These are phyloP conservation scores for Drosophila demipolita DNA, from an alignment of 2,888 invertebrate species.

Conservation along the genomic window DNA sequence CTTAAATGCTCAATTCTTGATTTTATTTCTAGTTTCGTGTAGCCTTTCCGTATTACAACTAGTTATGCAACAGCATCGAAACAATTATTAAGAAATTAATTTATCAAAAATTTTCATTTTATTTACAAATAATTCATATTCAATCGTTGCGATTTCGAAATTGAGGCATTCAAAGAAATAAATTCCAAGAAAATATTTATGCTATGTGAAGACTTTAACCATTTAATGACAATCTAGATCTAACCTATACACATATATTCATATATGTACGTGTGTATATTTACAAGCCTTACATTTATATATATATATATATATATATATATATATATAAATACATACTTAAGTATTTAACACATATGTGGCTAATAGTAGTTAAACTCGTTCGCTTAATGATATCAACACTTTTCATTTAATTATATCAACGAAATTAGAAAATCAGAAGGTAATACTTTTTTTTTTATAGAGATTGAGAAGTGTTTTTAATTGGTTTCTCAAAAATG, in stretches of 20 bases:
- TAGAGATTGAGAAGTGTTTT: constrained; percentile 55
- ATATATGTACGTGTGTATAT: constrained; percentile 36
- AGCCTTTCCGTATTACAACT: constrained; percentile 35
- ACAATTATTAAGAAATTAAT: constrained; percentile 22
- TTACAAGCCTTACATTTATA: constrained; percentile 57
- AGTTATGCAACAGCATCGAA: constrained; percentile 57
- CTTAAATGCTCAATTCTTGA: constrained; percentile 32
- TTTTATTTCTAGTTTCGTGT: constrained; percentile 46
- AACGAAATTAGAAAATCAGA: constrained; percentile 62
- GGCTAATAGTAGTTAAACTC: constrained; percentile 57
- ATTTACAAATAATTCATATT: constrained; percentile 36
- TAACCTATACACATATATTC: constrained; percentile 6
- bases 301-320: constrained; percentile 50
- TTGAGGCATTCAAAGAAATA: constrained; percentile 43
- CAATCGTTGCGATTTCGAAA: constrained; percentile 54
- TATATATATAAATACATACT: constrained; percentile 45
- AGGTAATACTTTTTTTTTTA: constrained; percentile 69
- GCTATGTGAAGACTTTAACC: constrained; percentile 46
- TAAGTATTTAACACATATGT: constrained; percentile 55
- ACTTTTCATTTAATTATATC: constrained; percentile 16
- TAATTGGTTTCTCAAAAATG: constrained; percentile 73
- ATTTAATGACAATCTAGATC: constrained; percentile 12
- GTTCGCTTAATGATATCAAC: constrained; percentile 34
- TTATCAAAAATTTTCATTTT: constrained; percentile 14
- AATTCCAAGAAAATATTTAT: constrained; percentile 53